A percentile compares a stretch with the other conserved stretches of the same genome.
Evolutionary conservation across 2,888 invertebrate species (phyloP).

Genomic region (Pterobdella sp.): DNA sequence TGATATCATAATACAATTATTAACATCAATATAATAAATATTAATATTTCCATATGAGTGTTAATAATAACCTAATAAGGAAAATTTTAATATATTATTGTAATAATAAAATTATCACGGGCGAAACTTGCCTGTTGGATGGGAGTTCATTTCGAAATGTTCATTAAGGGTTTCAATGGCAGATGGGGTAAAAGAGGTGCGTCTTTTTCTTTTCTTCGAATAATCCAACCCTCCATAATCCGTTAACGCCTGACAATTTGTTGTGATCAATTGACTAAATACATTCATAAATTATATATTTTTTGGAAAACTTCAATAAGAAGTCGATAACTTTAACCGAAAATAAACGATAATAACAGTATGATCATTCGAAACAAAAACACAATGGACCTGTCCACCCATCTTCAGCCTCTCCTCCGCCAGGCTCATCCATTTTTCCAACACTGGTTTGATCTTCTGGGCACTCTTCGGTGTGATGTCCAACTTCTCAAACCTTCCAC

Average conservation of each 20-base stretch:
- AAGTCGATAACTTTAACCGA: too few species aligned
- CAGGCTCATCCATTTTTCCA: constrained; percentile 97
- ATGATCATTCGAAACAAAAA: too few species aligned
- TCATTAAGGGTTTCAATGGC: constrained; percentile 87
- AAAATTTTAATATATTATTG: too few species aligned
- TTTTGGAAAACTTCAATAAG: too few species aligned
- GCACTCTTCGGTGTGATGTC: constrained; percentile 99
- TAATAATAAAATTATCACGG: too few species aligned
- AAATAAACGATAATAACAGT: too few species aligned
- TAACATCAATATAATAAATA: too few species aligned
- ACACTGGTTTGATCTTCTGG: constrained; percentile 95
- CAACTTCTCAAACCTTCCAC: constrained; percentile 84
- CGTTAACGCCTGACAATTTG: constrained; percentile 65
- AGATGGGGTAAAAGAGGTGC: constrained; percentile 93
- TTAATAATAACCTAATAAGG: too few species aligned
- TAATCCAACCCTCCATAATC: constrained; percentile 87
- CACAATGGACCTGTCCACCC: constrained; percentile 60
- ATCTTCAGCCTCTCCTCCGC: constrained; percentile 80
- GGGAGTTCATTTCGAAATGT: constrained; percentile 91
- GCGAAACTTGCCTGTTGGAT: constrained; percentile 97
- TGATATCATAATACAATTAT: too few species aligned
- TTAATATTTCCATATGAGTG: too few species aligned
- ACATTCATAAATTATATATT: too few species aligned
- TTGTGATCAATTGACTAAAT: too few species aligned
- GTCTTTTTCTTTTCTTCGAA: constrained; percentile 87